These are phyloP conservation scores for Hirudo medicinalis DNA, from an alignment of 1,140 invertebrate genomes.

Conservation along the genomic window DNA sequence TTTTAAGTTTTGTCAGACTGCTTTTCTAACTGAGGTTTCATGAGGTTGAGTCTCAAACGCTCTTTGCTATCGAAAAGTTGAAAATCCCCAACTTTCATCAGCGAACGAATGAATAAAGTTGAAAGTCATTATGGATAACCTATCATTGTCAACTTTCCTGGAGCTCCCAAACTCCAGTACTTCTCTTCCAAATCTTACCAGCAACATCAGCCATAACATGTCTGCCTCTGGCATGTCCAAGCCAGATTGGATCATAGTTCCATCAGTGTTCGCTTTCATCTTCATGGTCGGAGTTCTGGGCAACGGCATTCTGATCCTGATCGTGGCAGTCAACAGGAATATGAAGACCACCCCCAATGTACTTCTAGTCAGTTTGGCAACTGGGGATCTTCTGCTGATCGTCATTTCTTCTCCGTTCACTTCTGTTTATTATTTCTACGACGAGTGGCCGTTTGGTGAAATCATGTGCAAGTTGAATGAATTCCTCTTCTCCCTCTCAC, in stretches of 20 bases:
- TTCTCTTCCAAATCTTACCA: no score
- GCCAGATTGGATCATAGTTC: conserved; percentile 49
- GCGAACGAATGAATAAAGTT: no score
- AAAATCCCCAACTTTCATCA: no score
- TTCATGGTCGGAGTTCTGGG: conserved; percentile 74
- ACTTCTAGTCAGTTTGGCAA: conserved; percentile 64
- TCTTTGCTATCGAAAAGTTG: no score
- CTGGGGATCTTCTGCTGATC: conserved; percentile 68
- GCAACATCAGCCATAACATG: no score
- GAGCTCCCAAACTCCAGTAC: no score
- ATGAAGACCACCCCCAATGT: conserved; percentile 69
- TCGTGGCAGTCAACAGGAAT: conserved; percentile 33
- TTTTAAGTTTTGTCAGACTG: no score
- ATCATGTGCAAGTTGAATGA: conserved; percentile 62
- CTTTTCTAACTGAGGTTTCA: no score
- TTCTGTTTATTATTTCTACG: conserved; percentile 65
- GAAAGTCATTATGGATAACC: no score
- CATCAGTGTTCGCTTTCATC: conserved; percentile 68
- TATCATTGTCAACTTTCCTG: no score
- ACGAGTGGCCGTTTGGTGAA: conserved; percentile 50
- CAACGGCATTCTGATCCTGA: conserved; percentile 66
- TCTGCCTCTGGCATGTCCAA: conserved; percentile 42
- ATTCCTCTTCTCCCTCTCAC: conserved; percentile 77
- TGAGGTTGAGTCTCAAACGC: no score
- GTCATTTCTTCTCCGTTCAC: conserved; percentile 66